Evolutionary conservation across 2,888 invertebrate genomes (phyloP).

Genomic region (Tortricodes alternella): DNA sequence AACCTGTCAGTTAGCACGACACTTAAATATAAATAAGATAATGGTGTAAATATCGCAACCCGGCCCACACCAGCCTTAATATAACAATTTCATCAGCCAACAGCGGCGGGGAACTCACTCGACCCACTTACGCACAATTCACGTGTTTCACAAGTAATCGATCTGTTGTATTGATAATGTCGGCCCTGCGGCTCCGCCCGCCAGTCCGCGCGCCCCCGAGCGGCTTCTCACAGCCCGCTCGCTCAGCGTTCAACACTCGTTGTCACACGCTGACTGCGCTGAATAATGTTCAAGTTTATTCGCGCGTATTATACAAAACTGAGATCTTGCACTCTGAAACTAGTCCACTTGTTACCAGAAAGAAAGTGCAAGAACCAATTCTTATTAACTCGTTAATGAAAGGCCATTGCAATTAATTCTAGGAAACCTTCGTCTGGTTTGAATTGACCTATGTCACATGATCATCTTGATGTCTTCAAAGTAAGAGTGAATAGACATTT

Average conservation of each 20-base stretch:
- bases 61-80: background rate
- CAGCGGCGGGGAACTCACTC: background rate
- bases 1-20: constrained; percentile 4
- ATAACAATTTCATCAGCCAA: background rate
- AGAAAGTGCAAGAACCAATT: too few relatives aligned
- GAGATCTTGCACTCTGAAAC: too few relatives aligned
- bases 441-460: too few relatives aligned
- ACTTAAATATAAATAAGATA: background rate
- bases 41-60: background rate
- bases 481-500: too few relatives aligned
- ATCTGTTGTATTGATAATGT: background rate
- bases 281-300: background rate
- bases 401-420: too few relatives aligned
- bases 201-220: too few relatives aligned
- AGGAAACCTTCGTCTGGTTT: too few relatives aligned
- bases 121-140: constrained; percentile 12
- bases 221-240: too few relatives aligned
- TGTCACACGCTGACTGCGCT: background rate
- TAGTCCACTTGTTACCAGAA: too few relatives aligned
- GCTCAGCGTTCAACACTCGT: too few relatives aligned
- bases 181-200: background rate
- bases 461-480: too few relatives aligned
- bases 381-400: too few relatives aligned
- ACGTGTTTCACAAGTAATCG: constrained; percentile 8
- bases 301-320: background rate